Conservation (phyloP, 1,140 invertebrate genomes). For the Heterodera carotae region DNA sequence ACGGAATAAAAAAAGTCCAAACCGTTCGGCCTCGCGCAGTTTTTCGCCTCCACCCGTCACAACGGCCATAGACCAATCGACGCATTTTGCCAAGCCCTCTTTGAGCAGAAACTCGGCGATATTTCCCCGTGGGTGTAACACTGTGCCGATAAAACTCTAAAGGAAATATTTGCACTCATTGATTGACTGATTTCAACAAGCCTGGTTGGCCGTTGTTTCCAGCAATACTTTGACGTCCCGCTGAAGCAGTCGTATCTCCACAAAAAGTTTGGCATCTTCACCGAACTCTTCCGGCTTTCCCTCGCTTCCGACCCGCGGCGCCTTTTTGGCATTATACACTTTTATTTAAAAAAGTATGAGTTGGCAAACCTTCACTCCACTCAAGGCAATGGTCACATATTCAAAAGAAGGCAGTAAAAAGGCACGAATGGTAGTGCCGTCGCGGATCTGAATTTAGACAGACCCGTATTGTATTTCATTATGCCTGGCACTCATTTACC, state of each 20-base stretch:
- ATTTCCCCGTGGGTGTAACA: slow-evolving; percentile 88
- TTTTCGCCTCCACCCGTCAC: slow-evolving; percentile 81
- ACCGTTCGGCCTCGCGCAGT: slow-evolving; percentile 79
- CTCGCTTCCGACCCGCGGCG: slow-evolving; percentile 72
- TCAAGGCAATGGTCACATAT: slow-evolving; percentile 87
- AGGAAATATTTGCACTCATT: background rate
- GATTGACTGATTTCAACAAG: background rate
- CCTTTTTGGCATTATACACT: background rate
- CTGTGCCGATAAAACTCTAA: slow-evolving; percentile 83
- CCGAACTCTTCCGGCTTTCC: slow-evolving; percentile 74
- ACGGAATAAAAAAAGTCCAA: background rate
- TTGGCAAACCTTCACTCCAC: slow-evolving; percentile 78
- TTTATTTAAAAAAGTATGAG: no score
- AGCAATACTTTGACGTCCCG: slow-evolving; percentile 88
- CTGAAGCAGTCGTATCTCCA: slow-evolving; percentile 86
- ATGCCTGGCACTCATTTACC: slow-evolving; percentile 76
- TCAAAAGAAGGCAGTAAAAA: slow-evolving; percentile 83
- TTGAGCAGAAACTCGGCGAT: slow-evolving; percentile 88
- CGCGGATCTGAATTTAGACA: slow-evolving; percentile 90
- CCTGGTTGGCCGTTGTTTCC: slow-evolving; percentile 81
- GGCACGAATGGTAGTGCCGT: slow-evolving; percentile 88
- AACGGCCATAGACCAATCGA: slow-evolving; percentile 85
- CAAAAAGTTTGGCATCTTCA: slow-evolving; percentile 84
- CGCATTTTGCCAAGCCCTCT: slow-evolving; percentile 90
- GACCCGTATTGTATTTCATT: no score